phyloP scores from a whole-genome alignment of 2,888 invertebrate genomes.

The Anorthoa munda region DNA sequence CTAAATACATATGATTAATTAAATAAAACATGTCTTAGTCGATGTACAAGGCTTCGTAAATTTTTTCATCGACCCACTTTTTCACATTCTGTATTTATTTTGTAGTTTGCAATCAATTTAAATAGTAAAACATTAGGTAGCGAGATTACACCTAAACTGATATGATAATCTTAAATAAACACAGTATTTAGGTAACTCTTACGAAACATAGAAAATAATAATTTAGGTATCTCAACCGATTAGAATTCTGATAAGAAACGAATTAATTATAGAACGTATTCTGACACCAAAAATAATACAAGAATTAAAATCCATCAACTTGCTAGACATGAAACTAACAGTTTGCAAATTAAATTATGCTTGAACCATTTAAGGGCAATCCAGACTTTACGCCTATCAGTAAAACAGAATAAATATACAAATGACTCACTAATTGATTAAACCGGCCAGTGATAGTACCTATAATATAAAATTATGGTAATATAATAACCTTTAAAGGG shows the following conservation, averaged over 20 bases:
- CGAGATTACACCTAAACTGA: neutral
- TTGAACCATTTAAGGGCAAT: constrained; percentile 16
- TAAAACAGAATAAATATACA: constrained; percentile 38
- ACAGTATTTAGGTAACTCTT: neutral
- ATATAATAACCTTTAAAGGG: constrained; percentile 63
- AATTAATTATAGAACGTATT: constrained; percentile 1
- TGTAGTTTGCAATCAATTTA: neutral
- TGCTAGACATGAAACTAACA: neutral
- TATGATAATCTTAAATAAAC: neutral
- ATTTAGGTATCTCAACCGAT: neutral
- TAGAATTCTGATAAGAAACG: neutral
- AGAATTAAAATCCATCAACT: neutral
- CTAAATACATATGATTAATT: neutral
- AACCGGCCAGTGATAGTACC: constrained; percentile 32
- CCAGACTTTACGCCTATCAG: constrained; percentile 6
- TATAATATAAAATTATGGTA: constrained; percentile 48
- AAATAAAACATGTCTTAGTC: neutral
- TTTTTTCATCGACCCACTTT: neutral
- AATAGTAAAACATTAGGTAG: neutral
- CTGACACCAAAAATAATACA: neutral
- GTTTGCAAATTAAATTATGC: constrained; percentile 10
- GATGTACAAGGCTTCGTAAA: neutral
- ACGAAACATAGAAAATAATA: neutral
- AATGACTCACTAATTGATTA: constrained; percentile 56
- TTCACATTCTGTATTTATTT: neutral